Evolutionary conservation across 2,113 vertebrate genomes (phyloP).

Genomic region (Strix uralensis): DNA sequence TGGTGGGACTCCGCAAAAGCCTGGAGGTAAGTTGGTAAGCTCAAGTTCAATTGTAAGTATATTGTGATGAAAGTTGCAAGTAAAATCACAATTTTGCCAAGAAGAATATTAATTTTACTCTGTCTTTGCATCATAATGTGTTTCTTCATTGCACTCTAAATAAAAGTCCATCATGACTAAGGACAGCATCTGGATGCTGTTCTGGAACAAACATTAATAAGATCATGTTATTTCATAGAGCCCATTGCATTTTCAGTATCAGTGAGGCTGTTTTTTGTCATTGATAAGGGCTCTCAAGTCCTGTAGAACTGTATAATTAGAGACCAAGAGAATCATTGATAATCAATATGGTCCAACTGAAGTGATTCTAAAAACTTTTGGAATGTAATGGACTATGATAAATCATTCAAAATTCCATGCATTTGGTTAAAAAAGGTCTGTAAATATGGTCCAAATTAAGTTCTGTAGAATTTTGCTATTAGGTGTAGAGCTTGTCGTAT

Average conservation of each 20-base stretch:
- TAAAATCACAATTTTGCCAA: neutral
- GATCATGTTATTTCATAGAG: neutral
- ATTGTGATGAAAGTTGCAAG: neutral
- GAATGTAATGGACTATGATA: neutral
- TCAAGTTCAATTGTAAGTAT: neutral
- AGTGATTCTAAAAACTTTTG: neutral
- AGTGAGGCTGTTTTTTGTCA: neutral
- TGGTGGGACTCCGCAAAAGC: neutral
- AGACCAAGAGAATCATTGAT: neutral
- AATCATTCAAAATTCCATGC: neutral
- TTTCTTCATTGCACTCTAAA: neutral
- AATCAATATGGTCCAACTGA: neutral
- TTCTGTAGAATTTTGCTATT: neutral
- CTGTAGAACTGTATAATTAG: neutral
- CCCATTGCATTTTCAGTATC: neutral
- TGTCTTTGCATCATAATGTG: neutral
- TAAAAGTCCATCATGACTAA: neutral
- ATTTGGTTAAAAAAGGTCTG: neutral
- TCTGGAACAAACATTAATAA: neutral
- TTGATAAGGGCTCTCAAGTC: neutral
- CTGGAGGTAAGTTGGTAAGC: neutral
- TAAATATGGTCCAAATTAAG: neutral
- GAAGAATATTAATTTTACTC: neutral
- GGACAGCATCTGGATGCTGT: neutral
- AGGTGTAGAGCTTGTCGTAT: neutral